Conservation (phyloP, 2,888 invertebrate species). For the Brachyptera putata region DNA sequence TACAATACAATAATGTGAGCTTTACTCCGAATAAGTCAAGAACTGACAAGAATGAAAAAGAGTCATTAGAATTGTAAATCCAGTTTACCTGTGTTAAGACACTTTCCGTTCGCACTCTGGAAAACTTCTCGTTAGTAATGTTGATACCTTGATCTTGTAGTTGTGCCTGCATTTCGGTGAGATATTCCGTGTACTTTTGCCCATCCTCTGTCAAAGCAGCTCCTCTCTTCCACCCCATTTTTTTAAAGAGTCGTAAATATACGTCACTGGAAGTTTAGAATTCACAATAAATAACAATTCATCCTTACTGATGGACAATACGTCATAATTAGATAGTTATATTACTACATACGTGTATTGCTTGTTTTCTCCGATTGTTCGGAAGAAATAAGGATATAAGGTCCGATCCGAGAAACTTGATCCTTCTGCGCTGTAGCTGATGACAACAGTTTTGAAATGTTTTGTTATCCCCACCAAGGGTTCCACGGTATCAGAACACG, state of each 20-base stretch:
- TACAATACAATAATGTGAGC: no score
- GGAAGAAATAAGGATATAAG: conserved; percentile 72
- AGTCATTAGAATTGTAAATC: no score
- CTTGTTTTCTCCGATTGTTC: conserved; percentile 73
- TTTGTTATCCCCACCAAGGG: conserved; percentile 72
- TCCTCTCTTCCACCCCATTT: conserved; percentile 63
- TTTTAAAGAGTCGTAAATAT: conserved; percentile 57
- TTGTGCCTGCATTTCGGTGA: conserved; percentile 63
- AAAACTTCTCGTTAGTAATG: conserved; percentile 65
- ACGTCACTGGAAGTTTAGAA: conserved; percentile 48
- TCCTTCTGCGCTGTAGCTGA: conserved; percentile 77
- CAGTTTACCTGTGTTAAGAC: conserved; percentile 58
- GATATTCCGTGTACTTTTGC: conserved; percentile 73
- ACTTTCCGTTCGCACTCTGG: conserved; percentile 51
- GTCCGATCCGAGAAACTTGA: conserved; percentile 63
- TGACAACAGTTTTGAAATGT: conserved; percentile 65
- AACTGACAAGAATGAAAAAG: no score
- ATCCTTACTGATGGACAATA: not conserved
- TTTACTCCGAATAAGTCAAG: no score
- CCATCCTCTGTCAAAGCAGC: conserved; percentile 76
- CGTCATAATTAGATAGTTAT: not conserved
- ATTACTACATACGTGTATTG: conserved; percentile 52
- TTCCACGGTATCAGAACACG: conserved; percentile 76
- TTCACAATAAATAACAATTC: not conserved
- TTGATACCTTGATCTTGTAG: conserved; percentile 59